phyloP scores from a whole-genome alignment of 2,797 vertebrate genomes.

The Gymnothorax reevesii region DNA sequence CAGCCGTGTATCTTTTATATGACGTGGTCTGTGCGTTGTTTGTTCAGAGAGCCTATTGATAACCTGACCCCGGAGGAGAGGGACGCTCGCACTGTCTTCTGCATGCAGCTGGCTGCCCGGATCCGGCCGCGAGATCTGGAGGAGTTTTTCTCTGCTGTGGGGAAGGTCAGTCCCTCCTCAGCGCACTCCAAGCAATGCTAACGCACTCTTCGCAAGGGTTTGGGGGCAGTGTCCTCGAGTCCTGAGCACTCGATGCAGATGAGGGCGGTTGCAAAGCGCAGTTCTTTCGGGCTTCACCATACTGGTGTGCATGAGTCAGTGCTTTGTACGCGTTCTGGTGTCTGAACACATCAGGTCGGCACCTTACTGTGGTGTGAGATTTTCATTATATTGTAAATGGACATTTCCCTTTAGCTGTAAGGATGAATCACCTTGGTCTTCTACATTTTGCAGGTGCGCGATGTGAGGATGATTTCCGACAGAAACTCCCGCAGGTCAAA shows the following conservation, averaged over 20 bases:
- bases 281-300: too few species aligned
- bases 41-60: constrained; percentile 89
- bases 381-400: too few species aligned
- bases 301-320: too few species aligned
- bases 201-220: background rate
- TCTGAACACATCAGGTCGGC: too few species aligned
- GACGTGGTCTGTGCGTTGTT: background rate
- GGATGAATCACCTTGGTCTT: background rate
- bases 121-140: constrained; percentile 96
- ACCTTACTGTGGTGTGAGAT: too few species aligned
- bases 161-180: constrained; percentile 77
- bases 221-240: too few species aligned
- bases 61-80: constrained; percentile 96
- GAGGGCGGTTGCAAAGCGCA: too few species aligned
- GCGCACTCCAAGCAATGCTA: background rate
- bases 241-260: too few species aligned
- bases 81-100: constrained; percentile 97
- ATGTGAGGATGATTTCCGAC: constrained; percentile 98
- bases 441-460: constrained; percentile 81
- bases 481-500: constrained; percentile 97
- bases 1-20: background rate
- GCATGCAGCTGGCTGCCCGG: constrained; percentile 97
- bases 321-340: too few species aligned
- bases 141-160: constrained; percentile 98
- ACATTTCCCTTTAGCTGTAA: too few species aligned